Base-by-base conservation (phyloP, 2,888 invertebrate species). In the Platypus cylindrus region DNA sequence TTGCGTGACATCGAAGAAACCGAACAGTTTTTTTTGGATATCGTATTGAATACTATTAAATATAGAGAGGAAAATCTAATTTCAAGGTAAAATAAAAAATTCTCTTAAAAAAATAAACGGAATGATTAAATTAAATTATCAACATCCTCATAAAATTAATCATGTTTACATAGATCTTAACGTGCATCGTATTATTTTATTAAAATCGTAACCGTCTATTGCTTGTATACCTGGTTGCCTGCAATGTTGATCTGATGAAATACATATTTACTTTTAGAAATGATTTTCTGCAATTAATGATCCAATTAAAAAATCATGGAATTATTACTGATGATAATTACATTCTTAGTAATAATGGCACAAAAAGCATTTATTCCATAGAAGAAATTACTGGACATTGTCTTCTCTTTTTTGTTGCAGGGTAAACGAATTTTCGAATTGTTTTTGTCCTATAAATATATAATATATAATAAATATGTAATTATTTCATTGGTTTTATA, bases 261-360 rank as follows among this genome's bases (percentile, higher is more conserved):
- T 7, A 7, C 20, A 20, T 0, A 48, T 46, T 0, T 13, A 13
- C n/a, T 26, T 36, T 7, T 31, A 52, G 67, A 7, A 66, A 68
- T 33, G 72, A 70, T 51, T 70, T 73, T 40, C 50, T 75, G 37
- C 67, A 73, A 38, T 47, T 70, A 2, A 52, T 71, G 30, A 55
- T 67, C 12, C 59, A 70, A 18, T 44, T 70, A 15, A 66, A 48
- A 32, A 46, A 46, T 23, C 52, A 59, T 3, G 29, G 49, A 2
- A 61, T 64, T 40, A 49, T 40, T 5, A 34, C 23, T 15, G 37
- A 40, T 5, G 38, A 38, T 12, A 34, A 37, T 18, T 14, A 32
- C n/a, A 15, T 37, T 5, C 28, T 32, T 12, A 36, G 4, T 9
- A 27, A 3, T 5, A 8, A 20, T 5, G 8, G 17, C 3, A 3